Conservation (phyloP, 1,140 invertebrate genomes). For the Drosophila seguyi region DNA sequence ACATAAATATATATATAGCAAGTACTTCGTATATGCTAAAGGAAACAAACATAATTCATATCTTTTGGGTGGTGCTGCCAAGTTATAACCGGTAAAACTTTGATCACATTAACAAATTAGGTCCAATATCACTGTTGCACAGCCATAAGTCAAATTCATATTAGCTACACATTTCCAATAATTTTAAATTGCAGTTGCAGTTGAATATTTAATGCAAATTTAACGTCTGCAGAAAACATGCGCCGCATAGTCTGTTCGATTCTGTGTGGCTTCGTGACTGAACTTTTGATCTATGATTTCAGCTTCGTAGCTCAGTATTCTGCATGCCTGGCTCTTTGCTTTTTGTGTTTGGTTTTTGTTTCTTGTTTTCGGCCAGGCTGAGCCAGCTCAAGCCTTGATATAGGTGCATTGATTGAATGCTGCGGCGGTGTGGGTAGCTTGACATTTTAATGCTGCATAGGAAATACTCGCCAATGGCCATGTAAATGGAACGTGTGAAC, state of each 20-base stretch:
- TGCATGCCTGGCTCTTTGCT: conserved; percentile 12
- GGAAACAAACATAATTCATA: neutral
- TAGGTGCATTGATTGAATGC: conserved; percentile 77
- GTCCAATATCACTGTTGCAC: conserved; percentile 3
- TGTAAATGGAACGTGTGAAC: conserved; percentile 81
- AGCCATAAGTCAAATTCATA: conserved; percentile 43
- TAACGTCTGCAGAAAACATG: conserved; percentile 43
- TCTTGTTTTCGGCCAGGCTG: conserved; percentile 36
- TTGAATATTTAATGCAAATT: conserved; percentile 42
- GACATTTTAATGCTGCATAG: conserved; percentile 76
- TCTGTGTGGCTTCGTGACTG: conserved; percentile 75
- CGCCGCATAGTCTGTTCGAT: conserved; percentile 59
- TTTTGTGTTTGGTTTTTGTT: neutral
- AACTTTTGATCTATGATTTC: conserved; percentile 74
- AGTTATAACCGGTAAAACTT: conserved; percentile 9
- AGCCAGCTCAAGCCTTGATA: conserved; percentile 49
- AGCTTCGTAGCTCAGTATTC: conserved; percentile 32
- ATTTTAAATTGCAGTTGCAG: conserved; percentile 33
- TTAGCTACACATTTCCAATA: conserved; percentile 46
- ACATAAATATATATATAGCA: no score
- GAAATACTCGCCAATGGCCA: conserved; percentile 71
- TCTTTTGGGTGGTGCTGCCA: neutral
- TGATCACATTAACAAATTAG: conserved; percentile 27
- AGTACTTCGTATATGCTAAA: neutral
- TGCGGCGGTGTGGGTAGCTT: conserved; percentile 55